Base-by-base conservation (phyloP, 1,140 invertebrate genomes). In the Schlechtendalia chinensis region DNA sequence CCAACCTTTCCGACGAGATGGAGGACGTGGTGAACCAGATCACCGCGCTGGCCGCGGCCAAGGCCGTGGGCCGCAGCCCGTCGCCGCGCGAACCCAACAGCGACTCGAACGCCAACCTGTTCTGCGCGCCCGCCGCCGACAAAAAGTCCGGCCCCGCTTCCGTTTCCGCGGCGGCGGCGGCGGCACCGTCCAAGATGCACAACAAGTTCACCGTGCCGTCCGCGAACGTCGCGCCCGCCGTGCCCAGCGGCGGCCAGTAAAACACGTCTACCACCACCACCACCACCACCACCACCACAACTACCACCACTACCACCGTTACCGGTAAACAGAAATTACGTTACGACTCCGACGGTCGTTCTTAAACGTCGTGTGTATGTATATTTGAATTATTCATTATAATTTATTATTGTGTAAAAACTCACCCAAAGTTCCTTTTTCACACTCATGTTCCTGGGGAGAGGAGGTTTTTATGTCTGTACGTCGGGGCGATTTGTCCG, bases 11-110 rank as follows among this genome's bases (percentile, higher is more conserved):
- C 56, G 90, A 92, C 86, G 91, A 93, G 84, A 93, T 93, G 91
- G 92, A 93, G 84, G 91, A 93, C 85, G 92, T 93, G 69, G 92
- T 93, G 45, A 93, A 93, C 85, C 92, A 93, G 86, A 93, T 94
- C 82, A 93, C 92, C 39, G 87, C 93, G 47, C 85, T 94, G 83
- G 92, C 92, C 1, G 82, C 82, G 16, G 91, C 91, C 3, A 88
- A 91, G 80, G 91, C 91, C 6, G 88, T 87, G n/a, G 89, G 89
- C 16, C 85, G 80, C 17, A 75, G 81, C 17, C 74, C 69, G 53
- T 69, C 77, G 1, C 81, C 80, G 12, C 75, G 75, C 24, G 71
- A 71, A 14, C 58, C 56, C 39, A 82, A 81, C 61, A 82, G 77
- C 80, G 83, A 83, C 75, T 79, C 82, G 27, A 84, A 84, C 79